A percentile compares a stretch with the other conserved stretches of the same genome.
phyloP scores from a whole-genome alignment of 2,888 invertebrate genomes.

The Latrodectus hesperus region DNA sequence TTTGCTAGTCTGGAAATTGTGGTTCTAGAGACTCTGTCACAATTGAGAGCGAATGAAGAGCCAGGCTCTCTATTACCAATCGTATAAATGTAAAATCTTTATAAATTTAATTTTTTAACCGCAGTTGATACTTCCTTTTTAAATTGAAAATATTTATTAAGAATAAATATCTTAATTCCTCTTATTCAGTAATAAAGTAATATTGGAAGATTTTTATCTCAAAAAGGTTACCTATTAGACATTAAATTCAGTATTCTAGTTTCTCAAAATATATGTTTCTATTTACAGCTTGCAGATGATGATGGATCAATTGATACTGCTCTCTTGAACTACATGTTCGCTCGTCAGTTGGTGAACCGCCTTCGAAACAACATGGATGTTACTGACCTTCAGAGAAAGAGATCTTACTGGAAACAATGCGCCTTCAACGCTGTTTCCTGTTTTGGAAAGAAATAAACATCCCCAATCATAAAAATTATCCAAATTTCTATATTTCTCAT shows the following conservation, averaged over 20 bases:
- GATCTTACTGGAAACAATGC: constrained; percentile 79
- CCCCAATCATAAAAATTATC: neutral
- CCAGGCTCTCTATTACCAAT: no score
- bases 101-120: no score
- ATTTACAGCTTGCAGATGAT: constrained; percentile 71
- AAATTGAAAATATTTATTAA: no score
- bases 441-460: constrained; percentile 76
- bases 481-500: neutral
- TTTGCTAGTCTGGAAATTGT: no score
- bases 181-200: no score
- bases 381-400: constrained; percentile 77
- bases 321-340: constrained; percentile 78
- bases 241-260: neutral
- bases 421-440: constrained; percentile 79
- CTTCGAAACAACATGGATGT: constrained; percentile 79
- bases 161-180: no score
- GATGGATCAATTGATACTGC: constrained; percentile 76
- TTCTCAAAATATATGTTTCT: constrained; percentile 10
- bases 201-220: no score
- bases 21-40: no score
- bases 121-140: no score
- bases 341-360: constrained; percentile 77
- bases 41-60: no score
- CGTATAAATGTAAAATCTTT: no score
- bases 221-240: neutral